Evolutionary conservation across 2,888 invertebrate species (phyloP).

Genomic region (Acheta domesticus): DNA sequence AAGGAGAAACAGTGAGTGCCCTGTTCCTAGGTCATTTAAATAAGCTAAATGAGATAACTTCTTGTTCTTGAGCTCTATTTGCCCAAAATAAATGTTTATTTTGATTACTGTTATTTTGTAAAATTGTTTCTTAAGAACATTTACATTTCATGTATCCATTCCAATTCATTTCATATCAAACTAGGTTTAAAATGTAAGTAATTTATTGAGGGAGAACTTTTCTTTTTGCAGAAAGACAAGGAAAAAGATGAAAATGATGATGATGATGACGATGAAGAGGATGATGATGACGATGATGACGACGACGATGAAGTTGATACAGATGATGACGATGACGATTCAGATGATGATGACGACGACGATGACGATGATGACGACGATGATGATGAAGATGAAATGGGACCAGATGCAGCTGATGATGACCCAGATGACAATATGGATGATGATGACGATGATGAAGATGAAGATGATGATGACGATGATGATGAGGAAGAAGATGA

Average conservation of each 20-base stretch:
- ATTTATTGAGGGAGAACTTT: background rate
- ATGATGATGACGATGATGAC: conserved; percentile 41
- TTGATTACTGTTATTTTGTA: background rate
- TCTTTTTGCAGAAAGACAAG: conserved; percentile 25
- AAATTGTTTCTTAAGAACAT: background rate
- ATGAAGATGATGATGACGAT: conserved; percentile 28
- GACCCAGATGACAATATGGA: conserved; percentile 29
- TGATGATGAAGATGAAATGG: conserved; percentile 33
- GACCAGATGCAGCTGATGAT: conserved; percentile 29
- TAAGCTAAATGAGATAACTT: background rate
- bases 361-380: conserved; percentile 40
- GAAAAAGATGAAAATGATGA: conserved; percentile 37
- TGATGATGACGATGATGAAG: conserved; percentile 27
- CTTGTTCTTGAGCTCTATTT: background rate
- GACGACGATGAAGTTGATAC: conserved; percentile 43
- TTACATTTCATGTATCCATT: background rate
- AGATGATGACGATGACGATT: conserved; percentile 36
- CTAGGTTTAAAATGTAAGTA: background rate
- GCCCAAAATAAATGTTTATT: background rate
- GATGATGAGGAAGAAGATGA: conserved; percentile 27
- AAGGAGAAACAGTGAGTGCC: background rate
- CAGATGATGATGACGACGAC: conserved; percentile 42
- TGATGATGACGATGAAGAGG: conserved; percentile 40
- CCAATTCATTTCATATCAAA: background rate
- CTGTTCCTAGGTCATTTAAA: background rate